Conservation (phyloP, 2,113 vertebrate species). For the Brachionichthys hirsutus region DNA sequence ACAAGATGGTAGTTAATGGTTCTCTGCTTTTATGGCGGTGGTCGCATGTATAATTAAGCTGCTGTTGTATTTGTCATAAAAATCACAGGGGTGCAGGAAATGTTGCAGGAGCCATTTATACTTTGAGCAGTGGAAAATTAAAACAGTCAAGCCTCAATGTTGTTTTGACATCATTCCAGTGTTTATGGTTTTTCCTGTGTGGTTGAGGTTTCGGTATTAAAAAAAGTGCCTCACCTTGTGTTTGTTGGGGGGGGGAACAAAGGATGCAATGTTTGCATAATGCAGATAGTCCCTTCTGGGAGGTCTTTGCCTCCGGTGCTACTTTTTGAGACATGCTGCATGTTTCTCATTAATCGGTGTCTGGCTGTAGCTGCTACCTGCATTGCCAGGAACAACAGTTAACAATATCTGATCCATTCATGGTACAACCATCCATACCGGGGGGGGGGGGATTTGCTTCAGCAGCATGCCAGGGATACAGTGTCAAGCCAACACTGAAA, state of each 20-base stretch:
- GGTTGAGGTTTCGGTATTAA: constrained; percentile 71
- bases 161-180: constrained; percentile 82
- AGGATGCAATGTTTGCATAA: constrained; percentile 78
- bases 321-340: constrained; percentile 62
- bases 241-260: constrained; percentile 67
- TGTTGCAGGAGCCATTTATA: constrained; percentile 73
- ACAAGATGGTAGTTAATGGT: constrained; percentile 75
- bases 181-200: constrained; percentile 81
- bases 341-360: constrained; percentile 57
- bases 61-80: constrained; percentile 80
- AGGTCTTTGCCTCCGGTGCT: constrained; percentile 75
- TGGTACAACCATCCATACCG: constrained; percentile 14
- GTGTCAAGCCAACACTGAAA: constrained; percentile 20
- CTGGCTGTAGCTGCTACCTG: constrained; percentile 39
- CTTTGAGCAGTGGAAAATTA: constrained; percentile 80
- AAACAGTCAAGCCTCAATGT: constrained; percentile 76
- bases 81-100: constrained; percentile 69
- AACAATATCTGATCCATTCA: constrained; percentile 32
- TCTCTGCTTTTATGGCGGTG: constrained; percentile 67
- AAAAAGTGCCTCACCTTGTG: constrained; percentile 73
- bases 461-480: constrained; percentile 7
- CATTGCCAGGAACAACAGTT: not conserved
- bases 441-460: constrained; percentile 32
- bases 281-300: constrained; percentile 72
- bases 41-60: constrained; percentile 79